Evolutionary conservation across 1,140 invertebrate genomes (phyloP).

Genomic region (Meloidogyne floridensis): DNA sequence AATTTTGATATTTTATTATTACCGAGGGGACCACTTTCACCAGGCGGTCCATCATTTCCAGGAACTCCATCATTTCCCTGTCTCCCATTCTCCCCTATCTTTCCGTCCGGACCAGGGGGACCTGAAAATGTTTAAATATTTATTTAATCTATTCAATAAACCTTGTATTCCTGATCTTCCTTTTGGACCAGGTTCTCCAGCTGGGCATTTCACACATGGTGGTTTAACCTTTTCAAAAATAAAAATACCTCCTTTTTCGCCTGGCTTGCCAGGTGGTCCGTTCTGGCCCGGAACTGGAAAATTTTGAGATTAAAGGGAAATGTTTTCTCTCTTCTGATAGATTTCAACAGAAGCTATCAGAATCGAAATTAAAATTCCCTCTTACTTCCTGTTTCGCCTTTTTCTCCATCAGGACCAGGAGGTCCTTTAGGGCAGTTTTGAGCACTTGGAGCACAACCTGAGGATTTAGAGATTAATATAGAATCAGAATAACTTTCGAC

Average conservation of each 20-base stretch:
- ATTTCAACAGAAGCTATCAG: no score
- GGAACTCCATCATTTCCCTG: conserved; percentile 13
- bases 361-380: not conserved
- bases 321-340: not conserved
- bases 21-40: conserved; percentile 8
- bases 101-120: not conserved
- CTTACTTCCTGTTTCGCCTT: conserved; percentile 15
- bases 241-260: conserved; percentile 9
- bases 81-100: not conserved
- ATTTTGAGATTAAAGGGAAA: not conserved
- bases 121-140: not conserved
- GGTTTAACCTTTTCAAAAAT: conserved; percentile 25
- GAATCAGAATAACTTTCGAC: no score
- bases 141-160: conserved; percentile 2
- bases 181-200: conserved; percentile 15
- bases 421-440: conserved; percentile 20
- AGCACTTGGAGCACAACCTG: conserved; percentile 22
- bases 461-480: not conserved
- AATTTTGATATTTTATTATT: not conserved
- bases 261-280: conserved; percentile 6
- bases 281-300: conserved; percentile 9
- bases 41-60: conserved; percentile 11
- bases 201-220: conserved; percentile 20
- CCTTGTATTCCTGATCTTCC: conserved; percentile 2
- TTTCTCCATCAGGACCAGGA: conserved; percentile 6